Percentiles rank a stretch among this genome's conserved stretches.
Evolutionary conservation across 2,888 invertebrate genomes (phyloP).

Genomic region (Enoplolaimus lenunculus): DNA sequence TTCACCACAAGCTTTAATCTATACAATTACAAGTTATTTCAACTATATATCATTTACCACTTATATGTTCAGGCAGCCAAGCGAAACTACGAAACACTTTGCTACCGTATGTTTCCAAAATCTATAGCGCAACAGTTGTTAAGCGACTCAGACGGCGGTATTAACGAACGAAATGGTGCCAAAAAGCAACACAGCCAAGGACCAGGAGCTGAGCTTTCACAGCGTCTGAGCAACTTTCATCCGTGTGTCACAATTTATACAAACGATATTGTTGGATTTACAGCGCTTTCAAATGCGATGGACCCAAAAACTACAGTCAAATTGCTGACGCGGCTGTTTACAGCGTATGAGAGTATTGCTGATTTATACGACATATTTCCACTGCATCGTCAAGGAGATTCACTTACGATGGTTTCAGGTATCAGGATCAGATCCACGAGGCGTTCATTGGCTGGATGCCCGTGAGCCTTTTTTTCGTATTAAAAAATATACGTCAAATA

Average conservation of each 20-base stretch:
- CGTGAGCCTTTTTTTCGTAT: too few relatives aligned
- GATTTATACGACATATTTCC: neutral
- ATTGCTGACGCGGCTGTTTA: neutral
- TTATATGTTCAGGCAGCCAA: neutral
- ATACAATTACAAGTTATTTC: too few relatives aligned
- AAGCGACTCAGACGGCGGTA: neutral
- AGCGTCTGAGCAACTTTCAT: neutral
- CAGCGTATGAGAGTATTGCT: neutral
- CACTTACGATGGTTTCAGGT: neutral
- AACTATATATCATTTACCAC: too few relatives aligned
- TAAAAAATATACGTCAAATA: neutral
- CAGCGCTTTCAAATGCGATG: neutral
- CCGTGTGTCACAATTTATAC: neutral
- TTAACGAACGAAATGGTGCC: neutral
- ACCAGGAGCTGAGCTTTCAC: too few relatives aligned
- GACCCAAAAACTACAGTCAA: neutral
- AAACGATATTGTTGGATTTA: neutral
- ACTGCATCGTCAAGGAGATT: neutral
- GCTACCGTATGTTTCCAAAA: neutral
- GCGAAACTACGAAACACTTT: neutral
- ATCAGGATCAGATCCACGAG: neutral
- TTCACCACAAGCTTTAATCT: too few relatives aligned
- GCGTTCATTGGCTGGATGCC: neutral
- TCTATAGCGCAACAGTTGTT: neutral
- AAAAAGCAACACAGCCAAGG: too few relatives aligned